Percentiles rank a stretch among this genome's conserved stretches.
Conservation (phyloP, 2,113 vertebrate species). For the Coptodon rendalli region DNA sequence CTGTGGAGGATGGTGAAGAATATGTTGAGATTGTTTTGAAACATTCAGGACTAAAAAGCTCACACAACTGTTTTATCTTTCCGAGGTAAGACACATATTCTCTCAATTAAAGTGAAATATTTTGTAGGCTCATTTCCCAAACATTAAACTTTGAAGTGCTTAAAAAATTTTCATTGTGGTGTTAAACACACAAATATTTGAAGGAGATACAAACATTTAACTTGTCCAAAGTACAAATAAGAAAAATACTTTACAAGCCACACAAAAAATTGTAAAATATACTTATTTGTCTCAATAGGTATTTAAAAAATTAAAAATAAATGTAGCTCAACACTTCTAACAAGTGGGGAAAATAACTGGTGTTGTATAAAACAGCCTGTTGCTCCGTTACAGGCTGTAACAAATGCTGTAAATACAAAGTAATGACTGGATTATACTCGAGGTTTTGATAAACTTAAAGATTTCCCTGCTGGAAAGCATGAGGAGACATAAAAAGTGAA, state of each 20-base stretch:
- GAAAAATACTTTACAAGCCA: neutral
- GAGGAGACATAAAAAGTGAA: neutral
- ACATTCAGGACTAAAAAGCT: neutral
- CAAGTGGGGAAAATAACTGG: neutral
- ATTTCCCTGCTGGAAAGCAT: neutral
- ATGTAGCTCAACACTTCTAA: neutral
- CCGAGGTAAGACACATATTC: slow-evolving; percentile 43
- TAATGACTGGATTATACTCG: neutral
- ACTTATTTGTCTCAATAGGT: neutral
- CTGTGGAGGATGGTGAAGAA: rapidly evolving
- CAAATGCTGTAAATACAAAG: neutral
- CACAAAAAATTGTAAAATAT: neutral
- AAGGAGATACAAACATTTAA: neutral
- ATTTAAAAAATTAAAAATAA: neutral
- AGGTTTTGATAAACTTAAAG: neutral
- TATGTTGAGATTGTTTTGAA: slow-evolving; percentile 31
- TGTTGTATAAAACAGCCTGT: neutral
- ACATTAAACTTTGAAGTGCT: neutral
- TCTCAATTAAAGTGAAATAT: neutral
- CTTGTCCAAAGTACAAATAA: neutral
- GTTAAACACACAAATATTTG: neutral
- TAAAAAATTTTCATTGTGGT: neutral
- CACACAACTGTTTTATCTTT: slow-evolving; percentile 34
- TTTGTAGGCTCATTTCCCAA: neutral
- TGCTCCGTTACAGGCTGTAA: neutral